Evolutionary conservation across 1,140 invertebrate species (phyloP).

Genomic region (Aphis gossypii): DNA sequence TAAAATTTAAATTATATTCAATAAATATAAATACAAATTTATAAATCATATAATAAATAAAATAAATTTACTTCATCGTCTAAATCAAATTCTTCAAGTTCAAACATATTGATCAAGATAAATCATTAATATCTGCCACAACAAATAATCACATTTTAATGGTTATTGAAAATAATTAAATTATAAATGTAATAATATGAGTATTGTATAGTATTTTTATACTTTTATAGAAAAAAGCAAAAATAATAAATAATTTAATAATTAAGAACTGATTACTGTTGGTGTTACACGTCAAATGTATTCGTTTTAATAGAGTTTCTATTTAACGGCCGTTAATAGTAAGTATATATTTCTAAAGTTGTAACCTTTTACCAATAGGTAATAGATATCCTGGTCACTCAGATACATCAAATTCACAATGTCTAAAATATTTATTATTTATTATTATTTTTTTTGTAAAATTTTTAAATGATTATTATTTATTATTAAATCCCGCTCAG

Average conservation of each 20-base stretch:
- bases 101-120: slow-evolving; percentile 30
- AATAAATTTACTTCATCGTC: slow-evolving; percentile 43
- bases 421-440: not conserved
- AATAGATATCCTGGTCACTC: not conserved
- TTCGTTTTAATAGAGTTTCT: not conserved
- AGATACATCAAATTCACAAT: no score
- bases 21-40: not conserved
- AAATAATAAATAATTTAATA: not conserved
- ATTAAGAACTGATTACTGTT: not conserved
- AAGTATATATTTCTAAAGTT: not conserved
- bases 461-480: not conserved
- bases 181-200: no score
- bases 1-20: not conserved
- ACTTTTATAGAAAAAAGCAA: no score
- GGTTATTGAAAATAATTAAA: not conserved
- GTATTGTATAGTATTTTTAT: no score
- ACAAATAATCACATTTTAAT: not conserved
- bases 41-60: not conserved
- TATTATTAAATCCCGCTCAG: not conserved
- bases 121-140: not conserved
- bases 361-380: not conserved
- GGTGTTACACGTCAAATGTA: not conserved
- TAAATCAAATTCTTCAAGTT: slow-evolving; percentile 55
- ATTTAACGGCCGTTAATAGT: not conserved
- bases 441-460: not conserved